Conservation (phyloP, 1,140 invertebrate genomes). For the Rhynchophorus ferrugineus region DNA sequence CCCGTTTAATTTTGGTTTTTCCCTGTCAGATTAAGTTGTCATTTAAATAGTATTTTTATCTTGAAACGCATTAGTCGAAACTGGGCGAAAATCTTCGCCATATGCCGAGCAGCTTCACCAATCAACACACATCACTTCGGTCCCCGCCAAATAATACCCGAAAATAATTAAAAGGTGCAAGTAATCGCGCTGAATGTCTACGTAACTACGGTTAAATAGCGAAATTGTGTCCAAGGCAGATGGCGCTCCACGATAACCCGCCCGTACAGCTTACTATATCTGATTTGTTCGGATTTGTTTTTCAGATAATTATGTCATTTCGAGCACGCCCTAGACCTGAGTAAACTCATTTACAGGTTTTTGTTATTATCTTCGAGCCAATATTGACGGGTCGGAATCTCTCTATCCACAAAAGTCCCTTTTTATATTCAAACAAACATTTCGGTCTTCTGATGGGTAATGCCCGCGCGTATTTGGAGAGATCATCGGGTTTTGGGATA, state of each 20-base stretch:
- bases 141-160: no score
- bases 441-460: no score
- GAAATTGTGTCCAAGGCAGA: conserved; percentile 4
- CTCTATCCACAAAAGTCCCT: no score
- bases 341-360: not conserved
- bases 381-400: not conserved
- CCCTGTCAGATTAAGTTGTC: no score
- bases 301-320: conserved; percentile 5
- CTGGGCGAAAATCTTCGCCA: not conserved
- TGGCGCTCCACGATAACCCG: not conserved
- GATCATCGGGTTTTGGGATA: no score
- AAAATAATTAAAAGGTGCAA: not conserved
- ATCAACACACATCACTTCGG: no score
- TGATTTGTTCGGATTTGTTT: conserved; percentile 6
- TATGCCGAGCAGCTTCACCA: no score
- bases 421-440: no score
- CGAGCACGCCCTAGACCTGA: not conserved
- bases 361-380: not conserved
- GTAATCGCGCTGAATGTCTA: not conserved
- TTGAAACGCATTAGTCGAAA: no score
- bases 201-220: not conserved
- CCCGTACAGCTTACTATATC: not conserved
- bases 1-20: no score
- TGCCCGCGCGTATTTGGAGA: no score
- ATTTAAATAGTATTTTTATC: no score